Base-by-base conservation (phyloP, 2,888 invertebrate species). In the Myopa testacea region DNA sequence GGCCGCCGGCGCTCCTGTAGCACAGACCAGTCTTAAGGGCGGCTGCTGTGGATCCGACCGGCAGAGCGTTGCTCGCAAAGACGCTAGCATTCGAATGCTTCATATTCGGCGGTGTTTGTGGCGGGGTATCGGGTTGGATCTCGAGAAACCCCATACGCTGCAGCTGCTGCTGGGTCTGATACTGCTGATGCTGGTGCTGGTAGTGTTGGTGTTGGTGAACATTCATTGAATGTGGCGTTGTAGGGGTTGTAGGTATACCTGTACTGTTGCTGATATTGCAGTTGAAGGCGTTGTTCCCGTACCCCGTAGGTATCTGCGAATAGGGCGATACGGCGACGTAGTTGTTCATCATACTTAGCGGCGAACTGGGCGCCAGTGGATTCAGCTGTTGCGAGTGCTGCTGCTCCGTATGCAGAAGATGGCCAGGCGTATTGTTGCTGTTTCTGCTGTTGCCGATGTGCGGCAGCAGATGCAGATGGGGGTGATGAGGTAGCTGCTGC, bases 91-190 rank as follows among this genome's bases (percentile, higher is more conserved):
- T 94, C 85, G 95, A 94, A 87, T 96, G 92, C 90, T 96, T 96
- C 95, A 96, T 95, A 91, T 95, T 96, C 88, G 97, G 97, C 81
- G 97, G 97, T 81, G 97, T 97, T 90, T 97, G 96, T 19, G 96
- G 96, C 83, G 96, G 97, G 80, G 97, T 97, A 90, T 97, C 97
- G 84, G 89, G 92, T 87, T 94, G 94, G 89, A 96, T 94, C 90
- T 96, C 95, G 87, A 95, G 94, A 91, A 96, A 95, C 87, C 95
- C 94, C 90, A 94, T 93, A 87, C 86, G 86, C 81, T 87, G 84
- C 82, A 88, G 89, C 82, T 83, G 83, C 75, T 80, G 82, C 82
- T 88, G 86, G 77, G 83, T 83, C 8, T 81, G 81, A 55, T 78
- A 80, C 69, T 81, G 81, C 38, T 81, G 81, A 58, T 67, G 78